Base-by-base conservation (phyloP, 2,113 vertebrate species). In the Melanotaenia duboulayi region DNA sequence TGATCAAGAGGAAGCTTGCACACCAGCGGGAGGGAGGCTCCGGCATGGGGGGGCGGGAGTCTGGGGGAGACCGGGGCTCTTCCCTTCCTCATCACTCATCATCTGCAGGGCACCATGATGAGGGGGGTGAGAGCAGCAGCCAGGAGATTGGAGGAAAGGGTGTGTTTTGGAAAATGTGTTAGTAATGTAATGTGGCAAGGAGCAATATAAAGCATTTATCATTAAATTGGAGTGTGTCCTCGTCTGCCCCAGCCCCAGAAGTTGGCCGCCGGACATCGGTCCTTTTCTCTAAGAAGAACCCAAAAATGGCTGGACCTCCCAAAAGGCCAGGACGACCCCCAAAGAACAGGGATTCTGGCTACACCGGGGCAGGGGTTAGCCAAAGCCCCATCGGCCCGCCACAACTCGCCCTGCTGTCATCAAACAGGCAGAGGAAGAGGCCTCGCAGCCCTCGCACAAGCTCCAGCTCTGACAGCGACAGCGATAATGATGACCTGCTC, bases 271-370 rank as follows among this genome's bases (percentile, higher is more conserved):
- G 98, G 80, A 99, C 98, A 20, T 98, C 97, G 12, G 96, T 99
- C 80, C 97, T 99, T 71, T 99, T 99, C 93, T 98, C 97, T 81
- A 99, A 98, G 92, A 99, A 99, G 94, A 98, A 98, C 88, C 97
- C 95, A 68, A 98, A 98, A 92, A 96, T 96, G 11, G 93, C 95
- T 10, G 97, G 96, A 59, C 96, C 97, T 44, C 97, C 97, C 23
- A 99, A 99, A 91, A 95, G 97, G 64, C 97, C 96, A 0, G 98
- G 98, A 35, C 96, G 98, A 6, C 97, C 98, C 14, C 97, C 98
- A 0, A 99, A 99, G 94, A 98, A 97, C 89, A 92, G 97, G 5
- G 97, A 99, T 60, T 14, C 67, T 0, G 92, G 93, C 85, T 97
- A 98, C 69, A 88, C 92, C 19, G 81, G 95, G 7, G 90, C 95